These are phyloP conservation scores for Epizoanthus stellaris DNA, from an alignment of 92 coral and sea anemone genomes.

Conservation along the genomic window DNA sequence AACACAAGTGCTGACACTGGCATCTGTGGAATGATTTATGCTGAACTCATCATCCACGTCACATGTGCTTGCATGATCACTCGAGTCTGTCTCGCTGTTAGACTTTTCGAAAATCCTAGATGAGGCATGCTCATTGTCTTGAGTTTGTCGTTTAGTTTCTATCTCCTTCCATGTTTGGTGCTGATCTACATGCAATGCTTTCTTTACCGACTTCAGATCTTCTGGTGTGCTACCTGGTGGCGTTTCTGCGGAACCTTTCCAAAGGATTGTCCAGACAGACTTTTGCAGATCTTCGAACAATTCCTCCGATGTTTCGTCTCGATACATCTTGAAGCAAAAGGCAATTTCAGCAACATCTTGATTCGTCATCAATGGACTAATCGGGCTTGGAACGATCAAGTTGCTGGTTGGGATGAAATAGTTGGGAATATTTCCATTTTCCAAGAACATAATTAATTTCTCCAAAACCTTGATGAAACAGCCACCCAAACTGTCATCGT, in stretches of 20 bases:
- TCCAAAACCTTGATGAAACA: slow-evolving; percentile 14
- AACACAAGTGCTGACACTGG: no score
- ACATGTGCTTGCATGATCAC: no score
- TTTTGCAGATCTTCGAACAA: not conserved
- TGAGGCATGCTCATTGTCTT: no score
- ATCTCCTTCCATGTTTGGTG: not conserved
- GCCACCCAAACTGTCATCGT: slow-evolving; percentile 23
- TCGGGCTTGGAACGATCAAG: not conserved
- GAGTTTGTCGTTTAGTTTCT: not conserved
- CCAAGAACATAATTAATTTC: slow-evolving; percentile 12
- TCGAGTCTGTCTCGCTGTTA: no score
- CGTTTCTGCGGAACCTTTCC: not conserved
- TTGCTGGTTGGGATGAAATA: slow-evolving; percentile 15
- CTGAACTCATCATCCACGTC: no score
- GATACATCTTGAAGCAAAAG: not conserved
- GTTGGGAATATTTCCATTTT: not conserved
- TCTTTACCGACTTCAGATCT: not conserved
- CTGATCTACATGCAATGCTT: slow-evolving; percentile 1
- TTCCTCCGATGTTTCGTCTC: not conserved
- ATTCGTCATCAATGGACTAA: not conserved
- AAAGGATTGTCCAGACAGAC: not conserved
- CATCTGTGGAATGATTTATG: no score
- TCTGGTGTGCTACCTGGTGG: slow-evolving; percentile 7
- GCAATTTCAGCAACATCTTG: not conserved
- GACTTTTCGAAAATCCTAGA: no score